Base-by-base conservation (phyloP, 2,113 vertebrate genomes). In the Myocastor coypus region DNA sequence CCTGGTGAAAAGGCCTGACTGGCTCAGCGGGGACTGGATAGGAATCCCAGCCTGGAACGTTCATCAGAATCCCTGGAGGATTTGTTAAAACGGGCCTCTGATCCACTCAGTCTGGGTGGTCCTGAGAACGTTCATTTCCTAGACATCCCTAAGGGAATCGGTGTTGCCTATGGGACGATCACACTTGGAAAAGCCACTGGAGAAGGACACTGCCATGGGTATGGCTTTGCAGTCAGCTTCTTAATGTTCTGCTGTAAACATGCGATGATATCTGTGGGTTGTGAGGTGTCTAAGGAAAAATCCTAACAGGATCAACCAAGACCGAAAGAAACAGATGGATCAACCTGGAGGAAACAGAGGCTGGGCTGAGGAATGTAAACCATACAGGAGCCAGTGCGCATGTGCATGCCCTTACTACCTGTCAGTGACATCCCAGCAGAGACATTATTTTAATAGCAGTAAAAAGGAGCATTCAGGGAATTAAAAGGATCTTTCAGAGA, bases 401-500 rank as follows among this genome's bases (percentile, higher is more conserved):
- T 50, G 16, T 32, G 55, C 37, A 69, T 50, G n/a, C 34, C 9
- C n/a, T 34, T 46, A 37, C 17, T 61, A 32, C 24, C 61, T 73
- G 73, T 89, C 68, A 40, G 17, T 78, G 63, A 85, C 32, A 59
- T 89, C 66, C 75, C 96, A 91, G 66, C 83, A 80, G 61, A 96
- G 46, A 30, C 59, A 82, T 94, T 87, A 90, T 83, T 91, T 93
- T 93, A 85, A 91, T 86, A 86, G 61, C 42, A 85, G 64, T 95
- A 89, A 88, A 92, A 85, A 92, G 34, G 55, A 94, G 37, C 10
- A 92, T 90, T 89, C 55, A 57, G 59, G 63, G 52, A 64, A 88
- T 92, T 81, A 87, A 83, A 91, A 40, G 17, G 11, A 63, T 91
- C 52, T 75, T 89, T 81, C 24, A 81, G 71, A 83, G 52, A 87